Base-by-base conservation (phyloP, 2,888 invertebrate species). In the Agrotis segetum region DNA sequence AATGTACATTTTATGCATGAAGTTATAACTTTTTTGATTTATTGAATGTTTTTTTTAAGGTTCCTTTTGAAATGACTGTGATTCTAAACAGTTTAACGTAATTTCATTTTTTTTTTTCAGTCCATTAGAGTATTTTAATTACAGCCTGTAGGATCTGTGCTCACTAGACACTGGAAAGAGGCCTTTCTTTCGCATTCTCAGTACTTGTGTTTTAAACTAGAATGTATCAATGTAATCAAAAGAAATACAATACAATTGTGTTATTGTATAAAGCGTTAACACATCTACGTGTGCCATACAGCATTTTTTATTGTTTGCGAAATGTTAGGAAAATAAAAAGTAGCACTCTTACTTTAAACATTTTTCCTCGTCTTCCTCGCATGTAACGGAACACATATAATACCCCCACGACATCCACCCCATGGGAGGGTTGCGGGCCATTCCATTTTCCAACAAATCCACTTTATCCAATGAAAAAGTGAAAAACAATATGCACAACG, bases 361-460 rank as follows among this genome's bases (percentile, higher is more conserved):
- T 87, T 97, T 97, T 29, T 96, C 92, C 0, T 97, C 97, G 85
- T 96, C 93, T n/a, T 93, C 90, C 19, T 93, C 92, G 88, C 97
- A 98, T 86, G 97, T 95, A 1, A 92, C 94, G 62, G 96, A 95
- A 85, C 98, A 98, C 89, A 97, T 94, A 86, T 97, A 97, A 85
- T 97, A 96, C 63, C 97, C 97, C 98, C 97, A 98, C 2, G 97
- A 97, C 96, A 98, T 96, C 97, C 97, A 98, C 17, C 97, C 97
- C 97, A 98, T 97, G 1, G 98, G 97, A 34, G 98, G 98, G 1
- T 97, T 97, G 59, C 92, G 89, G 4, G 97, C 97, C 74, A 97
- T 85, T 5, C 97, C 97, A 93, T 97, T 97, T 77, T 97, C 96
- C 78, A 97, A 88, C 67, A 92, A 82, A 74, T 88, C 82, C 59